Base-by-base conservation (phyloP, 2,888 invertebrate genomes). In the Drosophila cognata region DNA sequence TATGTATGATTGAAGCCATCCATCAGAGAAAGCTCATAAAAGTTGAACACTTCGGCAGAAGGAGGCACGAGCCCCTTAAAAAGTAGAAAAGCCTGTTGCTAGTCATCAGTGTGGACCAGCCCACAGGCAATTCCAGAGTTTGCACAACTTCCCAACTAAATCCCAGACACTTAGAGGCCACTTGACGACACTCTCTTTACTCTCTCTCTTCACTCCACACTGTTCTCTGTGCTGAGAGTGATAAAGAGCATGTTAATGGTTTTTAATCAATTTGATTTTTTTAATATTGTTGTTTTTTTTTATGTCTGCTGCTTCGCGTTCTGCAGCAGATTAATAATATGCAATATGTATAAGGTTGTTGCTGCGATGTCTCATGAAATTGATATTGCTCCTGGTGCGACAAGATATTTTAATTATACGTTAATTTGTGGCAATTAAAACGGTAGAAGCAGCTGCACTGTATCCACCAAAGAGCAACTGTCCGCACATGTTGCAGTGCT, bases 191-290 rank as follows among this genome's bases (percentile, higher is more conserved):
- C 74, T 74, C 62, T 33, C 21, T 2, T 4, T 25, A n/a, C n/a
- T 41, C 33, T 6, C 33, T n/a, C 21, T 4, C 21, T n/a, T 18
- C 36, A 16, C 43, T 38, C 56, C 29, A 4, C 16, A 29, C 21
- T 48, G 21, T 29, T 43, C 36, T 13, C 56, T 59, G 83, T 80
- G 83, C 77, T 84, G 86, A 83, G 86, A 86, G 88, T 87, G 84
- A 84, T 87, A 80, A 83, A 84, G 82, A 87, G 88, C 84, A 84
- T 88, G 87, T 86, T 87, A 87, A 87, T 87, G 83, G 83, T 18
- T 84, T 88, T 88, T 86, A 87, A 87, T 87, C 88, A 87, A 87
- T 87, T 87, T 87, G 70, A 80, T 16, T 84, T 87, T 75, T 74
- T 73, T 55, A 31, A 46, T 2, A 8, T 16, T 2, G 2, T 2